Evolutionary conservation across 2,797 vertebrate species (phyloP), one percentile per base, ranked within the genome.

Genomic region (Sphenopsis melanotis): DNA sequence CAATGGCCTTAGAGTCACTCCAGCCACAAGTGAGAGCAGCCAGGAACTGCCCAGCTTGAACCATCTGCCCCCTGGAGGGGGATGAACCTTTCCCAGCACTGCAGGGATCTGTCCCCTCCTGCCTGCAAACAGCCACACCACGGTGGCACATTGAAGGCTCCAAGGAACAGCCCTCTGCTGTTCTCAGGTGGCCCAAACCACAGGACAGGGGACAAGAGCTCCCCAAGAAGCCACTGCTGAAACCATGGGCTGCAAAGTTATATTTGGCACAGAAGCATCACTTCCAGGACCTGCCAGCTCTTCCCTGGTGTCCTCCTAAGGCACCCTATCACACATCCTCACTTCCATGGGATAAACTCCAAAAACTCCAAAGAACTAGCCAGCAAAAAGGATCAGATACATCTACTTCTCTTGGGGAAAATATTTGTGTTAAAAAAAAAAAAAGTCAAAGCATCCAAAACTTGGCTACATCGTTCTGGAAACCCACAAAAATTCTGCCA

Each of bases 401-500:
- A 90, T 80, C 57, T 22, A 3, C 27, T 76, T 71, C 49, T 75
- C 69, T 15, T 29, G 50, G 39, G 42, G 64, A 49, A 85, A 88
- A 85, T 60, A 85, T 41, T 41, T 71, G 64, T 27, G 46, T 60
- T 30, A 16, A 26, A 60, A 30, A 23, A 60, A 34, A 56, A 34
- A 56, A 49, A 27, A 77, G 59, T 60, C 34, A 37, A n/a, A 15
- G 32, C 41, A 30, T 64, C 63, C 47, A 23, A 89, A 91, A 74
- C 68, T 80, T 84, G 90, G 76, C 84, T 57, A 12, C 27, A 14
- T 55, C 49, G 5, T 59, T 90, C 68, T 82, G 87, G 75, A 92
- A 95, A 90, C 32, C 87, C 90, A 91, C 89, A 95, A 87, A 78
- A 92, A 79, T 57, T 44, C 50, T 75, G 80, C 92, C 46, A 63